Percentiles rank a stretch among this genome's conserved stretches.
phyloP scores from a whole-genome alignment of 2,113 vertebrate species.

The Mirounga angustirostris region DNA sequence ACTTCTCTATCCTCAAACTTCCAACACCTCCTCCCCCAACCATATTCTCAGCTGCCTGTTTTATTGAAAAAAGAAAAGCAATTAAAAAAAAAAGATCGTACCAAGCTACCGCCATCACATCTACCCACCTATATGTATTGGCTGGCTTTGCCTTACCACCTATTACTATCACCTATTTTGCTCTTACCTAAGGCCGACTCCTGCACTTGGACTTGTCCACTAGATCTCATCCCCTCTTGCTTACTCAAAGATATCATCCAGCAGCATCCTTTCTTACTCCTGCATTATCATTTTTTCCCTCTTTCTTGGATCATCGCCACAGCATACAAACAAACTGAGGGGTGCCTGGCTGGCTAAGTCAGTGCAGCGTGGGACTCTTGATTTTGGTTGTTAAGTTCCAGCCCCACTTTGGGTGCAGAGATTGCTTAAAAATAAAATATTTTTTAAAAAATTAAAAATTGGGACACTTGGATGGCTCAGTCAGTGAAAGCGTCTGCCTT shows the following conservation, averaged over 20 bases:
- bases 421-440: not conserved
- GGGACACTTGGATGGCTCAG: not conserved
- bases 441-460: not conserved
- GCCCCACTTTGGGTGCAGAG: not conserved
- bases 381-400: not conserved
- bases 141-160: not conserved
- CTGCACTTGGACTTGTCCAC: not conserved
- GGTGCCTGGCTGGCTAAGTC: not conserved
- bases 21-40: not conserved
- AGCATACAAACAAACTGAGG: slow-evolving; percentile 1
- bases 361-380: not conserved
- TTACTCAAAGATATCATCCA: not conserved
- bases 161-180: not conserved
- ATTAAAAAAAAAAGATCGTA: not conserved
- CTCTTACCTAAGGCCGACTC: not conserved
- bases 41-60: not conserved
- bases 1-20: not conserved
- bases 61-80: not conserved
- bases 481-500: not conserved
- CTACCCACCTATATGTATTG: not conserved
- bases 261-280: not conserved
- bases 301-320: not conserved
- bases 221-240: not conserved
- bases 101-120: not conserved
- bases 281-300: not conserved